Evolutionary conservation across 2,113 vertebrate genomes (phyloP).

Genomic region (Pteruthius melanotis): DNA sequence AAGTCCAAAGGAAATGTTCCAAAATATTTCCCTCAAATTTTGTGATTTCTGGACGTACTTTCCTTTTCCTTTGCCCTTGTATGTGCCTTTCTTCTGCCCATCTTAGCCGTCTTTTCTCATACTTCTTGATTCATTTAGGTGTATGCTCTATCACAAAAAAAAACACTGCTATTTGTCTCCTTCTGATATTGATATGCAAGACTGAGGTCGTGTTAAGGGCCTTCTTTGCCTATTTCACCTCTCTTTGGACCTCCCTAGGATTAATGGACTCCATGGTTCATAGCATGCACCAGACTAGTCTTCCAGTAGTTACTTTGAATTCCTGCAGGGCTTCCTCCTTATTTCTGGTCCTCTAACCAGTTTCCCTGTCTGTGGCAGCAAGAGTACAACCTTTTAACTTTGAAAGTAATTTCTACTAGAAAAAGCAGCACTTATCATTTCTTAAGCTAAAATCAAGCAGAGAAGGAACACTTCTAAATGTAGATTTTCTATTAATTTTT

Average conservation of each 20-base stretch:
- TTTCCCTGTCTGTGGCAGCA: neutral
- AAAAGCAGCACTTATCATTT: rapidly evolving
- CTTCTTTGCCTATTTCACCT: neutral
- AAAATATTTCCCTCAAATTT: neutral
- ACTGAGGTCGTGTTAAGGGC: rapidly evolving
- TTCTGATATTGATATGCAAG: neutral
- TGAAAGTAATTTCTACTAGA: neutral
- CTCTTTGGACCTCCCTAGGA: neutral
- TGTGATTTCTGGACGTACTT: neutral
- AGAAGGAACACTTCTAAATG: neutral
- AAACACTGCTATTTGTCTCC: neutral
- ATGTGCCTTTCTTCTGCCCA: neutral
- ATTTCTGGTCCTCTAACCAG: neutral
- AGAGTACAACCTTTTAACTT: neutral
- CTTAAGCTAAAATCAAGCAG: neutral
- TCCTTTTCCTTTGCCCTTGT: neutral
- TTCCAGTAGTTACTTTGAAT: neutral
- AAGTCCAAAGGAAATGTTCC: neutral
- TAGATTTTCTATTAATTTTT: neutral
- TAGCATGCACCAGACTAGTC: rapidly evolving
- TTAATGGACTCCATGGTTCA: neutral
- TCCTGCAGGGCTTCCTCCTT: neutral
- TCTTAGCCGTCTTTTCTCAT: neutral
- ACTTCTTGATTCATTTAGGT: neutral
- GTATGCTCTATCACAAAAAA: neutral